Evolutionary conservation across 2,888 invertebrate species (phyloP).

Genomic region (Drosophila acutilabella): DNA sequence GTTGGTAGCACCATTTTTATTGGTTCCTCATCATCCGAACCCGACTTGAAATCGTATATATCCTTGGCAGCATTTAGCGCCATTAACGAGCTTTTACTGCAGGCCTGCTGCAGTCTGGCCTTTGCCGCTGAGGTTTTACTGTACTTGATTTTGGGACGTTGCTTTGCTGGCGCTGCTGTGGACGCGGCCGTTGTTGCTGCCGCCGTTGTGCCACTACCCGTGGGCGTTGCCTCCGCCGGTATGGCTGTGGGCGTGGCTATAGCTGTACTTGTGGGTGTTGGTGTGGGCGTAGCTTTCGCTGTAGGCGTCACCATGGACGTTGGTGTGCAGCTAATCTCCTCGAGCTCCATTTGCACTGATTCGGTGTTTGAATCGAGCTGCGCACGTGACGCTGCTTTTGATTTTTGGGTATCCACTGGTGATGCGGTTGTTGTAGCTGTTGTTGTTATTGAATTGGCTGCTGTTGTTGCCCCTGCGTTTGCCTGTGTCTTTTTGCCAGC

Average conservation of each 20-base stretch:
- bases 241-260: constrained; percentile 33
- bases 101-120: constrained; percentile 58
- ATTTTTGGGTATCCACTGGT: neutral
- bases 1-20: constrained; percentile 84
- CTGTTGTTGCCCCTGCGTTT: constrained; percentile 7
- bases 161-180: constrained; percentile 36
- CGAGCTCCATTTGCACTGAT: constrained; percentile 81
- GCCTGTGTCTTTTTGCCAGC: constrained; percentile 35
- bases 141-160: constrained; percentile 67
- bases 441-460: neutral
- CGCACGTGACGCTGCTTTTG: constrained; percentile 1
- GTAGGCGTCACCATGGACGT: constrained; percentile 15
- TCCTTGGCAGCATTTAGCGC: constrained; percentile 67
- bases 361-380: constrained; percentile 79
- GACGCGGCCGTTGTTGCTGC: constrained; percentile 2
- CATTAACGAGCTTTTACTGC: constrained; percentile 32
- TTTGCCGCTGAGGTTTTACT: constrained; percentile 69
- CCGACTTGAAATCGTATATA: constrained; percentile 84
- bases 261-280: neutral
- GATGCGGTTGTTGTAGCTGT: neutral
- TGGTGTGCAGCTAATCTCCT: constrained; percentile 61
- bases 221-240: constrained; percentile 36
- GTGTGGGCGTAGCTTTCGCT: constrained; percentile 33
- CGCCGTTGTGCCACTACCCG: constrained; percentile 15
- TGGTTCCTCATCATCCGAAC: constrained; percentile 84